Percentiles rank a stretch among this genome's conserved stretches.
Conservation (phyloP, 2,888 invertebrate species). For the Parnassius apollo region DNA sequence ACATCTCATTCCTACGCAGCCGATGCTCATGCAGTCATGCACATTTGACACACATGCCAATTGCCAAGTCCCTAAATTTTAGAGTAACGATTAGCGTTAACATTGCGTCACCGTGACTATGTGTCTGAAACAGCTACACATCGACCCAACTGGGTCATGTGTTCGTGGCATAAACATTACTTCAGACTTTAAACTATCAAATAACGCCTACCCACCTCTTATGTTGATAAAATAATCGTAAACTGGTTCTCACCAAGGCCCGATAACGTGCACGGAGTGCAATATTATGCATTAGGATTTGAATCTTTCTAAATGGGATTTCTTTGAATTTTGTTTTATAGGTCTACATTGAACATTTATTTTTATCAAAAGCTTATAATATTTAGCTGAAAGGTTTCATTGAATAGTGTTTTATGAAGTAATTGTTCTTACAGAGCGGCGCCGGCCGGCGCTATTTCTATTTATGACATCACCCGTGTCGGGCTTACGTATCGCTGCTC, state of each 20-base stretch:
- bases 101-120: constrained; percentile 57
- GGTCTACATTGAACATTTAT: no score
- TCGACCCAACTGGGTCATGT: constrained; percentile 71
- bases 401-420: constrained; percentile 62
- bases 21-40: constrained; percentile 31
- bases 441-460: constrained; percentile 79
- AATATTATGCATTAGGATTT: constrained; percentile 17
- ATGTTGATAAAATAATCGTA: constrained; percentile 60
- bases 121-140: constrained; percentile 50
- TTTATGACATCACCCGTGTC: constrained; percentile 81
- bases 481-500: constrained; percentile 81
- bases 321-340: not conserved
- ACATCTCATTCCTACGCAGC: constrained; percentile 40
- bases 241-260: constrained; percentile 46
- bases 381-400: constrained; percentile 54
- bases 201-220: constrained; percentile 13
- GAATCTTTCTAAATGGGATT: not conserved
- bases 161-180: constrained; percentile 57
- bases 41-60: constrained; percentile 43
- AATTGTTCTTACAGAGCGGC: constrained; percentile 59
- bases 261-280: constrained; percentile 21
- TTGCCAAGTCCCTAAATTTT: constrained; percentile 43
- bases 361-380: not conserved
- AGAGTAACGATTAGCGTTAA: constrained; percentile 42
- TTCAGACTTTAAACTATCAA: constrained; percentile 40